Conservation (phyloP, 2,888 invertebrate genomes). For the Ectemnius continuus region DNA sequence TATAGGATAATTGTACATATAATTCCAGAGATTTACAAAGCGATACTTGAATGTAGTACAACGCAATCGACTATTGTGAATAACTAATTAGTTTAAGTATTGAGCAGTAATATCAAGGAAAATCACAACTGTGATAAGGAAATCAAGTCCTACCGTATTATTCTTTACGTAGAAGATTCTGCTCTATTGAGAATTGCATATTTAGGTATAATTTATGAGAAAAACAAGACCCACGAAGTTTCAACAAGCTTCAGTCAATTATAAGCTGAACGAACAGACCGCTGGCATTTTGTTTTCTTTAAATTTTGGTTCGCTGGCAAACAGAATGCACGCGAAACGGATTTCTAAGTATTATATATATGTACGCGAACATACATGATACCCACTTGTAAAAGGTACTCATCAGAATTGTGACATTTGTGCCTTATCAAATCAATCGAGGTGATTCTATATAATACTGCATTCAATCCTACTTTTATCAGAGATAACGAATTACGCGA, state of each 20-base stretch:
- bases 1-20: constrained; percentile 28
- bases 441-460: constrained; percentile 28
- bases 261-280: too few species aligned
- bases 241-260: too few species aligned
- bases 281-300: too few species aligned
- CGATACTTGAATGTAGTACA: too few species aligned
- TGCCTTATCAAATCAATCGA: constrained; percentile 48
- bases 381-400: neutral
- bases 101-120: constrained; percentile 45
- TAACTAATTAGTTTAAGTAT: constrained; percentile 28
- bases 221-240: too few species aligned
- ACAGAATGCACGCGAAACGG: too few species aligned
- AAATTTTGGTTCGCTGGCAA: too few species aligned
- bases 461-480: constrained; percentile 33
- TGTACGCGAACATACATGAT: too few species aligned
- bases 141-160: constrained; percentile 28
- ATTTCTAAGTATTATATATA: constrained; percentile 12
- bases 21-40: too few species aligned
- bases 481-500: constrained; percentile 23
- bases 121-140: constrained; percentile 63
- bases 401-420: constrained; percentile 36
- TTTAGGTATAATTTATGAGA: constrained; percentile 1
- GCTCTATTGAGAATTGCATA: constrained; percentile 9
- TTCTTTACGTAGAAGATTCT: neutral
- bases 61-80: constrained; percentile 15